phyloP scores from a whole-genome alignment of 2,797 vertebrate species.

The Mormyrus hasselquistii region DNA sequence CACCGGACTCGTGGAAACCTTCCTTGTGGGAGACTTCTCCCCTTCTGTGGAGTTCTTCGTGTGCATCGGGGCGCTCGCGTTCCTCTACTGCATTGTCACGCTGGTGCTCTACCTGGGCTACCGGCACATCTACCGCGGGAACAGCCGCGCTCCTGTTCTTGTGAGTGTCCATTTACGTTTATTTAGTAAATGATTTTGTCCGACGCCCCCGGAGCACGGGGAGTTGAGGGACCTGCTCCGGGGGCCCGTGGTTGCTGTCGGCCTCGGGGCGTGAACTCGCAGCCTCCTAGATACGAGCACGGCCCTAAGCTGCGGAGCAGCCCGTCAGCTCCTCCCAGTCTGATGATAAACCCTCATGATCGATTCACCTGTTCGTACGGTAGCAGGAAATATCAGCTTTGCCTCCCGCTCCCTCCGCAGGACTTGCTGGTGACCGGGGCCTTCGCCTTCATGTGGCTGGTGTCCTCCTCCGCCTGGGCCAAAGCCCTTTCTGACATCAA shows the following conservation, averaged over 20 bases:
- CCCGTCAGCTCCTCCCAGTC: neutral
- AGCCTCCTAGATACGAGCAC: neutral
- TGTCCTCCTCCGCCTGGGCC: conserved; percentile 73
- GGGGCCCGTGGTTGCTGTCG: neutral
- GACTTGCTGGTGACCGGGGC: conserved; percentile 67
- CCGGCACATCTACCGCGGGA: conserved; percentile 70
- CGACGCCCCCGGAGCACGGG: neutral
- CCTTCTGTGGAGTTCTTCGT: conserved; percentile 85
- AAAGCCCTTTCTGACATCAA: conserved; percentile 70
- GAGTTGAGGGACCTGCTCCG: neutral
- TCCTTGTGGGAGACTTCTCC: conserved; percentile 71
- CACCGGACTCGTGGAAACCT: rapidly evolving
- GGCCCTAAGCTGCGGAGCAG: neutral
- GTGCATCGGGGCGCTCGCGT: conserved; percentile 77
- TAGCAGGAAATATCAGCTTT: neutral
- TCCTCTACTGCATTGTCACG: conserved; percentile 78
- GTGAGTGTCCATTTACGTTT: conserved; percentile 55
- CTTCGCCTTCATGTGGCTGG: conserved; percentile 75
- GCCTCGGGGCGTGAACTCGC: neutral
- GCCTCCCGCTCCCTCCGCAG: conserved; percentile 36
- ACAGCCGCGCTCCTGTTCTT: conserved; percentile 65
- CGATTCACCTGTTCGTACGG: neutral
- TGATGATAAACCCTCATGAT: neutral
- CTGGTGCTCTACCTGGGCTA: conserved; percentile 81
- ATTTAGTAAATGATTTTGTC: neutral